Base-by-base conservation (phyloP, 1,140 invertebrate genomes). In the Rhopalosiphum maidis region DNA sequence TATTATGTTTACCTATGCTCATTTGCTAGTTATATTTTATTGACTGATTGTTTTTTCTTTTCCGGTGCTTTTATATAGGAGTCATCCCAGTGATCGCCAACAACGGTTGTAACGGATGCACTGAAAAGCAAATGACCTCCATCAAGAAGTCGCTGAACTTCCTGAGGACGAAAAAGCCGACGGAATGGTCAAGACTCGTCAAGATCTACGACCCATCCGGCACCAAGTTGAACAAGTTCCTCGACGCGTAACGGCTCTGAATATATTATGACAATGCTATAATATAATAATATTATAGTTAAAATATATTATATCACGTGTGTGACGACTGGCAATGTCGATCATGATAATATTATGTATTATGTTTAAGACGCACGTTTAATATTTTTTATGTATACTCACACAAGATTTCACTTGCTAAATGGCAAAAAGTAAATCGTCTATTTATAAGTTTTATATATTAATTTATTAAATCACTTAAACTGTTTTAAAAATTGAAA, bases 41-140 rank as follows among this genome's bases (percentile, higher is more conserved):
- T 35, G 18, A 77, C n/a, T 0, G 15, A 77, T 77, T 77, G 30
- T 77, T 77, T 77, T 77, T n/a, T 30, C 9, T 60, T 60, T 55
- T 8, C 8, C 54, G 22, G 9, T 3, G 9, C 30, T 77, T 18
- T 77, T 77, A 0, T 95, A 18, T 95, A 97, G 97, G 95, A 94
- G 95, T 96, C 94, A 95, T 97, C 37, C 96, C 96, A 43, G 96
- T 97, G 95, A 96, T 96, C 7, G 94, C 97, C 60, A 95, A 96
- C 94, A 96, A 96, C 86, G 96, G 96, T 92, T 97, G 96, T 94
- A 94, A 95, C 11, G 95, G 96, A 54, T 97, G 96, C 94, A 96
- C 96, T 0, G 96, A 96, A 68, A 95, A 96, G 60, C 96, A 97
- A 94, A 96, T 96, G 94, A 95, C 89, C 30, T 93, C 94, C 18